Evolutionary conservation across 2,113 vertebrate species (phyloP).

Genomic region (Holacanthus passer): DNA sequence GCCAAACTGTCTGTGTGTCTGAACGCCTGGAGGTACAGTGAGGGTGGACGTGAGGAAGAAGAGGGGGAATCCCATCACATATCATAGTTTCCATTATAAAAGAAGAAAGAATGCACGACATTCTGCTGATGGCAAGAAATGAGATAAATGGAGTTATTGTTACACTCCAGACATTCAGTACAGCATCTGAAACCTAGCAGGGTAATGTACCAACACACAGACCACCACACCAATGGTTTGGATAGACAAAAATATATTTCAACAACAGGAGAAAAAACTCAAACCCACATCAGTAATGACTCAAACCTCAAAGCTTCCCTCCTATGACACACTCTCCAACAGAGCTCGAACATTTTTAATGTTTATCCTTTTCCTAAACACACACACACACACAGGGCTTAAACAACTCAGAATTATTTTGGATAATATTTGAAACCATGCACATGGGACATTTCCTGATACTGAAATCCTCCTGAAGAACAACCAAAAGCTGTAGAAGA

Average conservation of each 20-base stretch:
- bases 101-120: conserved; percentile 6
- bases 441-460: conserved; percentile 32
- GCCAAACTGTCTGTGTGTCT: conserved; percentile 56
- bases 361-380: conserved; percentile 33
- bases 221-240: background rate
- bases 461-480: conserved; percentile 39
- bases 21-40: conserved; percentile 22
- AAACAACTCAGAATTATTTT: conserved; percentile 26
- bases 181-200: background rate
- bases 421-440: conserved; percentile 26
- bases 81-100: conserved; percentile 47
- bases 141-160: background rate
- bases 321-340: conserved; percentile 14
- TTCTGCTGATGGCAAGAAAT: conserved; percentile 10
- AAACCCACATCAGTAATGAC: conserved; percentile 14
- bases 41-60: conserved; percentile 14
- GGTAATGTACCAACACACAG: background rate
- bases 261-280: background rate
- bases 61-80: conserved; percentile 60
- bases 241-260: conserved; percentile 1
- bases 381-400: conserved; percentile 25
- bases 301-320: conserved; percentile 9
- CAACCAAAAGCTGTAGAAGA: conserved; percentile 18
- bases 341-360: conserved; percentile 34
- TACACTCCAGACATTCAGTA: background rate